A percentile compares a stretch with the other conserved stretches of the same genome.
Evolutionary conservation across 2,888 invertebrate genomes (phyloP).

Genomic region (Buathra laborator): DNA sequence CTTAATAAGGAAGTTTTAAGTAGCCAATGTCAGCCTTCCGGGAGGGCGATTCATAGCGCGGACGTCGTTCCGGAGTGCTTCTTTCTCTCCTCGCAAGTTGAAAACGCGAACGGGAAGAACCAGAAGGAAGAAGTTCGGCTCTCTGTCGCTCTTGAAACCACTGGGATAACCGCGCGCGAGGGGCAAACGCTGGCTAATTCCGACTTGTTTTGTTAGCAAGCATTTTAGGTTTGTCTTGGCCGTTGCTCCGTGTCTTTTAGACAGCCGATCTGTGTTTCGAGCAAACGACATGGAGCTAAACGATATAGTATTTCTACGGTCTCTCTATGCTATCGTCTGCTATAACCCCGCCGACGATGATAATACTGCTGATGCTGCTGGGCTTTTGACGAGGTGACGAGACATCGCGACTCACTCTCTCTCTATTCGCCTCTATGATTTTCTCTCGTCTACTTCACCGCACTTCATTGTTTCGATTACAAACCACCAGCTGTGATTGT

Average conservation of each 20-base stretch:
- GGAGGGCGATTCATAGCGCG: slow-evolving; percentile 7
- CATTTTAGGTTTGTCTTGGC: slow-evolving; percentile 85
- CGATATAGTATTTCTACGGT: slow-evolving; percentile 62
- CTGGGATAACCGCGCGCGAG: slow-evolving; percentile 11
- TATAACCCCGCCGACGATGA: slow-evolving; percentile 44
- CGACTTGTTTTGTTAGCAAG: slow-evolving; percentile 85
- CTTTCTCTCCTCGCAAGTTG: slow-evolving; percentile 6
- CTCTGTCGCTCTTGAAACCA: background rate
- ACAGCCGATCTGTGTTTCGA: slow-evolving; percentile 85
- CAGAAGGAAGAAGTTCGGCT: slow-evolving; percentile 10
- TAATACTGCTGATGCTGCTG: slow-evolving; percentile 35
- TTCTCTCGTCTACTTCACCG: slow-evolving; percentile 46
- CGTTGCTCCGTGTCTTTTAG: slow-evolving; percentile 84
- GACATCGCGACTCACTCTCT: slow-evolving; percentile 30
- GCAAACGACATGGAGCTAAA: slow-evolving; percentile 82
- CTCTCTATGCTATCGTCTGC: slow-evolving; percentile 17
- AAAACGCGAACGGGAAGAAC: slow-evolving; percentile 16
- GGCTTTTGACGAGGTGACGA: slow-evolving; percentile 62
- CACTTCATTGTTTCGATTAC: slow-evolving; percentile 26
- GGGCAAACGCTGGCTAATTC: slow-evolving; percentile 82
- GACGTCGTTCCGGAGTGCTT: slow-evolving; percentile 24
- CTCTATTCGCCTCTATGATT: slow-evolving; percentile 43
- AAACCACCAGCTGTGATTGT: background rate
- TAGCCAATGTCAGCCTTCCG: slow-evolving; percentile 39
- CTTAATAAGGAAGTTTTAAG: slow-evolving; percentile 50